Evolutionary conservation across 2,113 vertebrate genomes (phyloP), one percentile per base, ranked within the genome.

Genomic region (Phyllopteryx taeniolatus): DNA sequence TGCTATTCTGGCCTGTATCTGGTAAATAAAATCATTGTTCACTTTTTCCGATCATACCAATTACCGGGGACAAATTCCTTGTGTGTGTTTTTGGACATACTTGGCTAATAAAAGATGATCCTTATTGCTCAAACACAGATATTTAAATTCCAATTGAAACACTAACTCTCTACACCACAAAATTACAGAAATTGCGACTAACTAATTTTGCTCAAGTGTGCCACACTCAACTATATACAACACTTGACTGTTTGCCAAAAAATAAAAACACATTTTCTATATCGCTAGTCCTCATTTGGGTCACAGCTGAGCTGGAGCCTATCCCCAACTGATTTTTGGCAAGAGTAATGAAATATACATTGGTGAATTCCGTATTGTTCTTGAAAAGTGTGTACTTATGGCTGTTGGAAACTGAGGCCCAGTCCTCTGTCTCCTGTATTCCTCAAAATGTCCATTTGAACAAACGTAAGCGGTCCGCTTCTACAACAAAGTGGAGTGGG

Each of bases 401-500:
- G 44, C 33, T 67, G 70, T 42, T 31, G 51, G 22, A 54, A 80
- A 70, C 2, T 22, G 10, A 47, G 31, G 56, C 12, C 14, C 14
- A 83, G 79, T 80, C 76, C 78, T 71, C 67, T 68, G 33, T 31
- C 6, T 19, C 17, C 13, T 60, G 60, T 76, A 19, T 67, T 74
- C 75, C 59, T 81, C 35, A 62, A 57, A 74, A 67, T 54, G 72
- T 71, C 83, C 77, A 39, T 83, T 82, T 76, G 76, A 63, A 0
- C 75, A 66, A 78, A 49, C 42, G 43, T 35, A 27, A 60, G 75
- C 62, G 77, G 79, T 81, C 67, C 47, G 77, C 70, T 70, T 54
- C 44, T 49, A 2, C 44, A 11, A 81, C 77, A 76, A 81, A 86
- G 79, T 44, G 64, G 67, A 76, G 68, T 54, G 75, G 85, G 85